phyloP scores from a whole-genome alignment of 2,888 invertebrate genomes.

The Lasioglossum oenotherae region DNA sequence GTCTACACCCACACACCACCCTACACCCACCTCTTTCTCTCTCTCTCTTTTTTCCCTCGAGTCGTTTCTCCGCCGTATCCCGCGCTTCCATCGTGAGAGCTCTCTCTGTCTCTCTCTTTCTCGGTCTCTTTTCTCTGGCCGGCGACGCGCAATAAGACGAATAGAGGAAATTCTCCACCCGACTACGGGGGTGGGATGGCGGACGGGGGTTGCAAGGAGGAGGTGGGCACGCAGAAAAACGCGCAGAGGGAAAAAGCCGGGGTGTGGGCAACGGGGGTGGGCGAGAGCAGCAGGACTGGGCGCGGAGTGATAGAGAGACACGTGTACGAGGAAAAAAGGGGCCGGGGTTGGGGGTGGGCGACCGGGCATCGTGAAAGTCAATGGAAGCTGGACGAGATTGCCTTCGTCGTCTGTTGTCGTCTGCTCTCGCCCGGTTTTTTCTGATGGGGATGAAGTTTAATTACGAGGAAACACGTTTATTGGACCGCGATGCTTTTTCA shows the following conservation, averaged over 20 bases:
- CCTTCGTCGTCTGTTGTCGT: slow-evolving; percentile 60
- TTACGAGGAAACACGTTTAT: slow-evolving; percentile 55
- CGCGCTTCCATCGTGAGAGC: neutral
- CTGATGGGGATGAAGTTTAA: slow-evolving; percentile 59
- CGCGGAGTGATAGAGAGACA: slow-evolving; percentile 61
- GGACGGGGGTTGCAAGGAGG: neutral
- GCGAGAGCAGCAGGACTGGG: slow-evolving; percentile 26
- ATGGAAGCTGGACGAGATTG: slow-evolving; percentile 72
- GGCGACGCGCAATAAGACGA: slow-evolving; percentile 74
- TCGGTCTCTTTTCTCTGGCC: slow-evolving; percentile 11
- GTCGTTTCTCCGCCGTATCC: neutral
- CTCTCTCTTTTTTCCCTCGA: neutral
- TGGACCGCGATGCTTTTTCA: slow-evolving; percentile 1
- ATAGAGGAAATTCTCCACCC: slow-evolving; percentile 73
- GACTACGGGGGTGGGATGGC: slow-evolving; percentile 42
- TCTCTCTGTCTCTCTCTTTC: neutral
- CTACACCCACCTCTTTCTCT: neutral
- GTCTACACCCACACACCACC: slow-evolving; percentile 27
- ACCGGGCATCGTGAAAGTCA: slow-evolving; percentile 41
- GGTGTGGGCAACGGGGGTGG: slow-evolving; percentile 4
- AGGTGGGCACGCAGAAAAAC: slow-evolving; percentile 58
- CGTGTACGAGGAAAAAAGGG: slow-evolving; percentile 60
- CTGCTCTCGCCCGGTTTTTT: slow-evolving; percentile 41
- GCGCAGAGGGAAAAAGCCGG: slow-evolving; percentile 19
- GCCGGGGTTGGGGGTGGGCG: slow-evolving; percentile 27